Base-by-base conservation (phyloP, 2,113 vertebrate species). In the Amazona vittata region DNA sequence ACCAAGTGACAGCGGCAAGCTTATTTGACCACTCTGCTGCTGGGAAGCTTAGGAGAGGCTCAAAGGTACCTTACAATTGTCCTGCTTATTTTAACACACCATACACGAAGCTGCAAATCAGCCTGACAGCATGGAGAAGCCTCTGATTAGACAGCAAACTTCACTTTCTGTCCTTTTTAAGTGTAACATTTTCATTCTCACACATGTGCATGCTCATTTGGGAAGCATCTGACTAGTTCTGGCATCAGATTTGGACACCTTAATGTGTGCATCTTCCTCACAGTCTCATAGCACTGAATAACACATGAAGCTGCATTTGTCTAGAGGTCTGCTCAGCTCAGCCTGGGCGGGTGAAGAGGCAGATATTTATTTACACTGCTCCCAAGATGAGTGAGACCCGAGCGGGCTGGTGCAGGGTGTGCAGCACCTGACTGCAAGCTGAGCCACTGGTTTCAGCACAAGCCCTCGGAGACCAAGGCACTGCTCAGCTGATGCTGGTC, bases 211-310 rank as follows among this genome's bases (percentile, higher is more conserved):
- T 95, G 93, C 83, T 94, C 94, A 94, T 86, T 95, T 96, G 90
- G 85, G 86, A 96, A 95, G 90, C 85, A 95, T 96, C 94, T 96
- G 94, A 95, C 87, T 96, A 86, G 93, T 74, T 94, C 88, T 96
- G 90, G 90, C 93, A 94, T 88, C 90, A 81, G 60, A 95, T 95
- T 92, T 92, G 84, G 79, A 91, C 88, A 96, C 94, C 94, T 97
- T 96, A 87, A 86, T 64, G 69, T 60, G 64, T 92, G 83, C 80
- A 86, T 91, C 95, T 92, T 92, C 83, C 81, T 84, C 73, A 20
- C 92, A 94, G 93, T 69, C 83, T 95, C 83, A 64, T 71, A 84
- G 63, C 93, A 83, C 96, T 95, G 96, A 96, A 93, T 96, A 95
- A 94, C 92, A 71, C 88, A 91, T 71, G 92, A 95, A 94, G 62